phyloP scores from a whole-genome alignment of 2,113 vertebrate species.

The Cygnus atratus region DNA sequence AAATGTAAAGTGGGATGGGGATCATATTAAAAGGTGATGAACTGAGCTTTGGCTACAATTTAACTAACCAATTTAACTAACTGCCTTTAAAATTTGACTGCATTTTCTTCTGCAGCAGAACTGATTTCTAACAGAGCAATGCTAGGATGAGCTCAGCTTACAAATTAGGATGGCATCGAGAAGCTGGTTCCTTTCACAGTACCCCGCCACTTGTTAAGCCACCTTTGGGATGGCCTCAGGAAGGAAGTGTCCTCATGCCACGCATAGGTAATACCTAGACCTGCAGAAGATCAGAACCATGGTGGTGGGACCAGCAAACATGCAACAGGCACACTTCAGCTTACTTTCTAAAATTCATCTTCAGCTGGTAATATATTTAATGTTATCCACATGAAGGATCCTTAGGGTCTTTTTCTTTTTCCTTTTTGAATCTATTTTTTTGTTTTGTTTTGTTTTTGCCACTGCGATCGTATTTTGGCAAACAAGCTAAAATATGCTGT shows the following conservation, averaged over 20 bases:
- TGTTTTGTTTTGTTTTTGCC: neutral
- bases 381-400: neutral
- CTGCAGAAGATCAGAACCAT: neutral
- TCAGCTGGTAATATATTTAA: neutral
- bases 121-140: neutral
- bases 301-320: neutral
- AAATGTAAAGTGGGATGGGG: neutral
- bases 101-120: neutral
- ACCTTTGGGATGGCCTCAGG: neutral
- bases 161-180: neutral
- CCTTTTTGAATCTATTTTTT: neutral
- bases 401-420: neutral
- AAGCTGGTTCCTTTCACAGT: neutral
- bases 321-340: neutral
- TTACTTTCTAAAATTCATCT: neutral
- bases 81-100: neutral
- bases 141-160: neutral
- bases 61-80: neutral
- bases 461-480: neutral
- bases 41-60: neutral
- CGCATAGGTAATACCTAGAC: rapidly evolving
- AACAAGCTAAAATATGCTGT: neutral
- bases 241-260: neutral
- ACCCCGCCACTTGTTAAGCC: neutral
- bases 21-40: neutral